Base-by-base conservation (phyloP, 2,113 vertebrate species). In the Sinocyclocheilus rhinocerous region DNA sequence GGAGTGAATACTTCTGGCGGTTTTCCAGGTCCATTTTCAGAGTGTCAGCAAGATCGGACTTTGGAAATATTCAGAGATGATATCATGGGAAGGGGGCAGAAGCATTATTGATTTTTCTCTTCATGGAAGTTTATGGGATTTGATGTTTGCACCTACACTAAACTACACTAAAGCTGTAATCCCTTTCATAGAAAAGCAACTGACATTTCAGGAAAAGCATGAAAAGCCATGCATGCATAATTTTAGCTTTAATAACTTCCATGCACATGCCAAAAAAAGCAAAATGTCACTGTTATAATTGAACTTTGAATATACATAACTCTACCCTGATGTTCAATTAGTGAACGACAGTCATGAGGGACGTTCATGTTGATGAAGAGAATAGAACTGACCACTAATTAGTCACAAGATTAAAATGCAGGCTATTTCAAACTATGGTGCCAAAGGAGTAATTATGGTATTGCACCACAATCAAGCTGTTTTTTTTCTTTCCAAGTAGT, bases 351-450 rank as follows among this genome's bases (percentile, higher is more conserved):
- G n/a, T n/a, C n/a, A n/a, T n/a, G n/a, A n/a, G n/a, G n/a, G n/a
- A n/a, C 36, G 36, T 39, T 87, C 55, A 65, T 76, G 78, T 57
- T 69, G 77, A 87, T 84, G 29, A 85, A 65, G 75, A 76, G 65
- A 57, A 84, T n/a, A 67, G 78, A 70, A 63, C 16, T 57, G 24
- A 42, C 65, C 63, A 70, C 29, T 90, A 86, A 88, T 90, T 88
- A 87, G 45, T 84, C 70, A 29, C 63, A 29, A 36, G 45, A 61
- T 76, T 70, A 45, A 24, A 39, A 36, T 50, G 76, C 39, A 39
- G 39, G 69, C 16, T 33, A 16, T 72, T 39, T 20, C 42, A 84
- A 80, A 86, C 22, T 77, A 80, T 69, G 75, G 39, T 70, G 69
- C 50, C 45, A 84, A 72, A 87, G 6, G 52, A 84, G 24, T 50